Evolutionary conservation across 2,113 vertebrate genomes (phyloP), one percentile per base, ranked within the genome.

Genomic region (Dipodomys ordii): DNA sequence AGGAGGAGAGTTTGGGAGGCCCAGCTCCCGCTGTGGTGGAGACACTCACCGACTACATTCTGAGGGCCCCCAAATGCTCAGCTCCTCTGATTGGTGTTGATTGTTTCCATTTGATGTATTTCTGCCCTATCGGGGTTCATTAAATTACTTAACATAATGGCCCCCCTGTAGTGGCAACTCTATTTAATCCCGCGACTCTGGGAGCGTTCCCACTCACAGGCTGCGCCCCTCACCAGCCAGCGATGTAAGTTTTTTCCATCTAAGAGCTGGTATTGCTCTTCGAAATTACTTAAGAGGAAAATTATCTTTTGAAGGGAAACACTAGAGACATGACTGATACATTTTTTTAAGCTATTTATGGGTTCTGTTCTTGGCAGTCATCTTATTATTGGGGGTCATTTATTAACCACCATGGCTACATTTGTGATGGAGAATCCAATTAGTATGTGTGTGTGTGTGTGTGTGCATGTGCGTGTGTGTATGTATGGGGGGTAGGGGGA

Each of bases 91-190:
- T 98, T 98, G 97, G 92, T 96, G 95, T 94, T 98, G 97, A 98
- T 94, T 97, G 97, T 98, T 98, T 98, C 97, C 96, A 97, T 97
- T 97, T 98, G 97, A 98, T 98, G 97, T 98, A 98, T 97, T 97
- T 97, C 97, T 97, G 97, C 94, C 62, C 93, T 96, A 96, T 98
- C 97, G 91, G 95, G 97, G 97, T 97, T 98, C 97, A 97, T 98
- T 98, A 98, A 97, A 94, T 98, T 96, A 97, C 96, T 97, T 97
- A 97, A 97, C 96, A 95, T 96, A 97, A 98, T 97, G 84, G 96
- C 95, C 97, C 71, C 95, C 96, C 96, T 93, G 96, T 87, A 93
- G 96, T 79, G 97, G 95, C 83, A 73, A 64, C 91, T 86, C 88
- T 91, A 89, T 96, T 94, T 96, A 97, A 92, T 88, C n/a, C 72